phyloP scores from a whole-genome alignment of 2,888 invertebrate species.

The Dendrolimus houi region DNA sequence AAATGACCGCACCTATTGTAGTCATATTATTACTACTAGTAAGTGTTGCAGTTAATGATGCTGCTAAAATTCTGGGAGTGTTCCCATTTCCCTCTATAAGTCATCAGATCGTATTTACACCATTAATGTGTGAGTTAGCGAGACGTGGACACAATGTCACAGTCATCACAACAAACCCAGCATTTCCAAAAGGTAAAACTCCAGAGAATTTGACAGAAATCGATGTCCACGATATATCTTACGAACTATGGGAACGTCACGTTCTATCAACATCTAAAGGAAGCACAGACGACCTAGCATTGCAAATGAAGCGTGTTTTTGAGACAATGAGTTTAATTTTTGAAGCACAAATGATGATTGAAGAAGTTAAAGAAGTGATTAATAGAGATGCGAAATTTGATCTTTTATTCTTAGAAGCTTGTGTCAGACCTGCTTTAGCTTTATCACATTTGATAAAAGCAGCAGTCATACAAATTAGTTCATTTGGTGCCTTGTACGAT shows the following conservation, averaged over 20 bases:
- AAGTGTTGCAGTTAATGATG: conserved; percentile 1
- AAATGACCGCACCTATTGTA: too few relatives aligned
- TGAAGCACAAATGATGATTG: conserved; percentile 17
- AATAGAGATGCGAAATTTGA: conserved; percentile 23
- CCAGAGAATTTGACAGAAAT: too few relatives aligned
- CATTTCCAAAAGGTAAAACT: conserved; percentile 4
- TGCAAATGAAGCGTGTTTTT: too few relatives aligned
- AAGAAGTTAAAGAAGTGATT: conserved; percentile 21
- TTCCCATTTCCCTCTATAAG: conserved; percentile 40
- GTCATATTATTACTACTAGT: too few relatives aligned
- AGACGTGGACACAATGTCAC: conserved; percentile 44
- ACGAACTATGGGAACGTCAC: too few relatives aligned
- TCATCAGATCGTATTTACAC: conserved; percentile 40
- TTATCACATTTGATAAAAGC: conserved; percentile 25
- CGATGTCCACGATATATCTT: too few relatives aligned
- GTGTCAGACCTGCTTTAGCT: conserved; percentile 14
- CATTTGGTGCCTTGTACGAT: conserved; percentile 19
- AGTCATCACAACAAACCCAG: conserved; percentile 38
- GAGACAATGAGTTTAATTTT: conserved; percentile 7
- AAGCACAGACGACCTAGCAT: too few relatives aligned
- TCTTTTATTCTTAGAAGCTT: conserved; percentile 28
- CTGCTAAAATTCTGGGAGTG: conserved; percentile 37
- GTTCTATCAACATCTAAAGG: too few relatives aligned
- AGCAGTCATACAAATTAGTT: conserved; percentile 30
- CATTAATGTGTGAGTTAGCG: conserved; percentile 34